Evolutionary conservation across 2,113 vertebrate species (phyloP).

Genomic region (Oncorhynchus keta): DNA sequence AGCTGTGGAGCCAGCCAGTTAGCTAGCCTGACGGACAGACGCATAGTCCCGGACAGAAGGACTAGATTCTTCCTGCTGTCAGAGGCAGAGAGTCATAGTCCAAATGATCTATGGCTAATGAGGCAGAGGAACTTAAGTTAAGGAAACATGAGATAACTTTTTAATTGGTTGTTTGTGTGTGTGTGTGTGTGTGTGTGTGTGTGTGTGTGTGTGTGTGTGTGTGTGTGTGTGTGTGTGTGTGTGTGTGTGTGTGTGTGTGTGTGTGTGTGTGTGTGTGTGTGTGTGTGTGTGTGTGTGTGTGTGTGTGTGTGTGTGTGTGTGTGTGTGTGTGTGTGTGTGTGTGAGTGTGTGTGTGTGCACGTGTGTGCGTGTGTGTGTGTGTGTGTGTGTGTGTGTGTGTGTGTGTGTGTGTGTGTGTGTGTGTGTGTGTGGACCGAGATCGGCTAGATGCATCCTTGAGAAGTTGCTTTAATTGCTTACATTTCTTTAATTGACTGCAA

Average conservation of each 20-base stretch:
- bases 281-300: neutral
- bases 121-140: neutral
- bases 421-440: slow-evolving; percentile 7
- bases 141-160: neutral
- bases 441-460: too few species aligned
- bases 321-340: slow-evolving; percentile 19
- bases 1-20: too few species aligned
- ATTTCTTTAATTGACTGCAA: too few species aligned
- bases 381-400: slow-evolving; percentile 30
- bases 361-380: slow-evolving; percentile 26
- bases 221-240: slow-evolving; percentile 8
- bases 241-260: slow-evolving; percentile 24
- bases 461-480: too few species aligned
- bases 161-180: neutral
- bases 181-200: slow-evolving; percentile 5
- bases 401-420: slow-evolving; percentile 29
- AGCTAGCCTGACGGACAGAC: too few species aligned
- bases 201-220: neutral
- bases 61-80: neutral
- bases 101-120: neutral
- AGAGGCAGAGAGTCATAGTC: neutral
- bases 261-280: slow-evolving; percentile 26
- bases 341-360: slow-evolving; percentile 20
- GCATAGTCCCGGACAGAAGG: too few species aligned
- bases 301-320: neutral